Base-by-base conservation (phyloP, 2,113 vertebrate species). In the Marcusenius ussheri region DNA sequence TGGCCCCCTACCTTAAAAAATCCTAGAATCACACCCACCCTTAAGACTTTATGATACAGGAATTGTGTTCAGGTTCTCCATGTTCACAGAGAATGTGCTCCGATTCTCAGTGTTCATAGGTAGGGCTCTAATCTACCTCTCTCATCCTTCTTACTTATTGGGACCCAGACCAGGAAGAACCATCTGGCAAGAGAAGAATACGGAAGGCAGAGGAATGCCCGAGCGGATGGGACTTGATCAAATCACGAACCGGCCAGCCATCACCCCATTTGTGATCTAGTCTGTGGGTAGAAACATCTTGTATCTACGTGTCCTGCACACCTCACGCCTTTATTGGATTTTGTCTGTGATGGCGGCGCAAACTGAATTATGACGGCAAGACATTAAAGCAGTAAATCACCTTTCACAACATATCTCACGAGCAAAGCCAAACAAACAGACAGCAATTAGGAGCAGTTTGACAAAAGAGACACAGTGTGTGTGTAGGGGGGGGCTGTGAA, bases 341-440 rank as follows among this genome's bases (percentile, higher is more conserved):
- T 85, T 39, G 31, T 49, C 77, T 39, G 51, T 2, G 2, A 31
- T 42, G 51, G 39, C 8, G 15, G 11, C 51, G 8, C 80, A 89
- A 56, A 85, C 83, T 39, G 24, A 39, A 84, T 47, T 62, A 84
- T 5, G 24, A n/a, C 53, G 6, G 53, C 19, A 27, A 85, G 83
- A 62, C 50, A 46, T 89, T 84, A 58, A 58, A 84, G 80, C 35
- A 13, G 83, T 58, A n/a, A 46, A 89, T 83, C 77, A 83, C 88
- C 74, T 83, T 83, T 83, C 70, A 89, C 50, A 83, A n/a, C 74
- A 51, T 87, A 53, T 39, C 35, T 77, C 49, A 58, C 13, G 49
- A 45, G 11, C 51, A 89, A 83, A 74, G 31, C 49, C 58, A 74
- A n/a, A 83, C 49, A 39, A 74, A 89, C 31, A 27, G 46, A 51